Base-by-base conservation (phyloP, 2,797 vertebrate species). In the Enteromius fasciolatus region DNA sequence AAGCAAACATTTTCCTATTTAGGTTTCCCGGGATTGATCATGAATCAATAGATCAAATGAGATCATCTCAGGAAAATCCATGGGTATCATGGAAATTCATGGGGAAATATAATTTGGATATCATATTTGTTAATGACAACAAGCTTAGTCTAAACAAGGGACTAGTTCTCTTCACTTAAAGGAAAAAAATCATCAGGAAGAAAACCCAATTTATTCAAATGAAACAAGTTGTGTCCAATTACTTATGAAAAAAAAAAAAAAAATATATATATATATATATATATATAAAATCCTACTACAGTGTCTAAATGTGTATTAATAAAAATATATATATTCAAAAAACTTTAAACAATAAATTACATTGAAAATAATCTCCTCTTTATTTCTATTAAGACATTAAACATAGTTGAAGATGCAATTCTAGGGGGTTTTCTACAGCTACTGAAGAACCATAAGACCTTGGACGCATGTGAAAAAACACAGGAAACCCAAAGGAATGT, bases 401-500 rank as follows among this genome's bases (percentile, higher is more conserved):
- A 50, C 78, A 70, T n/a, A 73, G 31, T 39, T 64, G 50, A 39
- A 36, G 44, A 41, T 2, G 17, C 28, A 23, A 28, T 75, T 50
- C 28, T 66, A 6, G 52, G 11, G 46, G 31, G 0, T 75, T 82
- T 33, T 54, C 70, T 41, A 67, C n/a, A n/a, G 18, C 6, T 66
- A 44, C 36, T 69, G 11, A 48, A 44, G 44, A 41, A 81, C 80
- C n/a, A 39, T 46, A 81, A 81, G 15, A 9, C 46, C n/a, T 33
- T 61, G 44, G 59, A 87, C 57, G 54, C 5, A 63, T 85, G 78
- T 85, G 84, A 86, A 80, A 82, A 79, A 54, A 81, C 78, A 86
- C 88, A 86, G 87, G 89, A 93, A 93, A 90, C 90, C 85, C 90
- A 90, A 88, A 91, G 80, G 91, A 91, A 94, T 92, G 90, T 89